A percentile compares a stretch with the other conserved stretches of the same genome.
Conservation (phyloP, 2,888 invertebrate species). For the Dermolepida albohirtum region DNA sequence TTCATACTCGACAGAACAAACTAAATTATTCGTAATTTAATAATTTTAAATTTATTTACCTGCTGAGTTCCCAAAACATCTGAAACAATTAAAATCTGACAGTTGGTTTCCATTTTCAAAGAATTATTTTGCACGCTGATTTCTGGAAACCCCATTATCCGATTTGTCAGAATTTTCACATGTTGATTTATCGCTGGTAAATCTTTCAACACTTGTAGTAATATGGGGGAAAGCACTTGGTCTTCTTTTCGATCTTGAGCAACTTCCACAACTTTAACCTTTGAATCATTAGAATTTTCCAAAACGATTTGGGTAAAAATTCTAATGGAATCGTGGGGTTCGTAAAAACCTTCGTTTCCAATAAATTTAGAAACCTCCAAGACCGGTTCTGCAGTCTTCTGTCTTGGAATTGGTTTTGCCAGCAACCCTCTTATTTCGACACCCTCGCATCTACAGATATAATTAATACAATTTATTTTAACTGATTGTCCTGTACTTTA, state of each 20-base stretch:
- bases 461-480: not conserved
- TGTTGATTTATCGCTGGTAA: slow-evolving; percentile 78
- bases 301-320: slow-evolving; percentile 76
- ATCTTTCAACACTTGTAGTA: slow-evolving; percentile 74
- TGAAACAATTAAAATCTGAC: slow-evolving; percentile 53
- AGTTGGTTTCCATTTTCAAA: slow-evolving; percentile 59
- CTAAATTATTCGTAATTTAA: too few species aligned
- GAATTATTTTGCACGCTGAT: slow-evolving; percentile 74
- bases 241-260: slow-evolving; percentile 2
- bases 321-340: slow-evolving; percentile 65
- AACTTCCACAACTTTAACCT: slow-evolving; percentile 71
- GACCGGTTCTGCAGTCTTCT: slow-evolving; percentile 76
- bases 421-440: slow-evolving; percentile 82
- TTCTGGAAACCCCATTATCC: slow-evolving; percentile 65
- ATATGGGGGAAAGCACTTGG: slow-evolving; percentile 66
- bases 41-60: slow-evolving; percentile 29
- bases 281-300: slow-evolving; percentile 76
- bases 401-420: slow-evolving; percentile 78
- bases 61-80: slow-evolving; percentile 13
- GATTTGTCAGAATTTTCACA: slow-evolving; percentile 69
- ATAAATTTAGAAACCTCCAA: slow-evolving; percentile 82
- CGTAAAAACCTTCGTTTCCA: slow-evolving; percentile 66
- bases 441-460: slow-evolving; percentile 7
- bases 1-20: too few species aligned
- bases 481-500: not conserved